These are phyloP conservation scores for Pterocles gutturalis DNA, from an alignment of 2,113 vertebrate genomes.

Conservation along the genomic window DNA sequence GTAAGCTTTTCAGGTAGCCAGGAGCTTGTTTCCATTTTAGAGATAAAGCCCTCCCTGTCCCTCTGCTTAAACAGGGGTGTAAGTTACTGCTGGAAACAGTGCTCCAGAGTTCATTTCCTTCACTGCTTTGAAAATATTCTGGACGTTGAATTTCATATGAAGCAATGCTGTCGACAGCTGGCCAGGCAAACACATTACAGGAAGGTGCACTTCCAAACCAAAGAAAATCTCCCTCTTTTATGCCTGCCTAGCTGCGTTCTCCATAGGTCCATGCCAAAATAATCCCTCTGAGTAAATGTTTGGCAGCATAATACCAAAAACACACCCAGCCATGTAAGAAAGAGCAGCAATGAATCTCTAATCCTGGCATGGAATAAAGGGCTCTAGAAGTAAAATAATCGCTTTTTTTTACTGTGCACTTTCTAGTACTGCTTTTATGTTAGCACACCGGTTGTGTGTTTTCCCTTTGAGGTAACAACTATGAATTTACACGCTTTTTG, in stretches of 20 bases:
- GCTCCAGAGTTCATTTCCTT: neutral
- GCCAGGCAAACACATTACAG: conserved; percentile 54
- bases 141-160: neutral
- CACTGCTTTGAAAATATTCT: neutral
- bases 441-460: neutral
- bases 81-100: neutral
- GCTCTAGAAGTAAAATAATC: neutral
- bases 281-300: neutral
- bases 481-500: neutral
- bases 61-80: neutral
- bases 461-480: neutral
- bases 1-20: neutral
- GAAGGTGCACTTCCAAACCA: neutral
- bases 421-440: neutral
- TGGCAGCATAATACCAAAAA: neutral
- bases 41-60: neutral
- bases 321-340: neutral
- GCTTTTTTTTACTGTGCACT: neutral
- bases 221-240: neutral
- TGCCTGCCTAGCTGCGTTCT: neutral
- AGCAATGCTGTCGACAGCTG: conserved; percentile 66
- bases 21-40: neutral
- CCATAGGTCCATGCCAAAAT: neutral
- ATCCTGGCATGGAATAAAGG: neutral
- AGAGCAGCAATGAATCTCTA: neutral